Evolutionary conservation across 2,888 invertebrate species (phyloP).

Genomic region (Latheticus oryzae): DNA sequence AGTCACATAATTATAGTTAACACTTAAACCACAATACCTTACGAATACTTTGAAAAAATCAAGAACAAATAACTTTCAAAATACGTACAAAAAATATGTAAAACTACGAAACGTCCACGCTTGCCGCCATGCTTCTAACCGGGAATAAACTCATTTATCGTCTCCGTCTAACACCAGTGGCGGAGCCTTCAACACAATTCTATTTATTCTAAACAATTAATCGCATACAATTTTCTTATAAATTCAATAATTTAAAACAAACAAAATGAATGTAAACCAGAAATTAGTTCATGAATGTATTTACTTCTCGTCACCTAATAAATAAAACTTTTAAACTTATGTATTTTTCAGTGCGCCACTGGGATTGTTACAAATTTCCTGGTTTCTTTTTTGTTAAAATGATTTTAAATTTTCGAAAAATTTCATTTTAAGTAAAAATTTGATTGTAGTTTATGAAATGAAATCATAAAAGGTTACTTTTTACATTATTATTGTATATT

Average conservation of each 20-base stretch:
- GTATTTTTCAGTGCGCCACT: slow-evolving; percentile 2
- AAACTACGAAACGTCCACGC: slow-evolving; percentile 54
- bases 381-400: not conserved
- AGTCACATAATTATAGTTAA: slow-evolving; percentile 37
- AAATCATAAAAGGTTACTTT: too few relatives aligned
- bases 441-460: too few relatives aligned
- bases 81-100: slow-evolving; percentile 39
- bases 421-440: too few relatives aligned
- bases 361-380: not conserved
- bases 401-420: too few relatives aligned
- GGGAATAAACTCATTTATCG: slow-evolving; percentile 46
- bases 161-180: slow-evolving; percentile 28
- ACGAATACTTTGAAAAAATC: slow-evolving; percentile 28
- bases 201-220: too few relatives aligned
- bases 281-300: too few relatives aligned
- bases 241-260: too few relatives aligned
- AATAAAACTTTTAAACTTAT: too few relatives aligned
- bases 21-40: slow-evolving; percentile 27
- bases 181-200: slow-evolving; percentile 11
- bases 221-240: too few relatives aligned
- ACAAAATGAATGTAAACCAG: not conserved
- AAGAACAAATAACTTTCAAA: slow-evolving; percentile 45
- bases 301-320: too few relatives aligned
- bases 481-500: too few relatives aligned
- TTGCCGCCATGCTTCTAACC: slow-evolving; percentile 59